Conservation (phyloP, 53 echinoderm and acorn worm species). For the Hippasteria phrygiana region DNA sequence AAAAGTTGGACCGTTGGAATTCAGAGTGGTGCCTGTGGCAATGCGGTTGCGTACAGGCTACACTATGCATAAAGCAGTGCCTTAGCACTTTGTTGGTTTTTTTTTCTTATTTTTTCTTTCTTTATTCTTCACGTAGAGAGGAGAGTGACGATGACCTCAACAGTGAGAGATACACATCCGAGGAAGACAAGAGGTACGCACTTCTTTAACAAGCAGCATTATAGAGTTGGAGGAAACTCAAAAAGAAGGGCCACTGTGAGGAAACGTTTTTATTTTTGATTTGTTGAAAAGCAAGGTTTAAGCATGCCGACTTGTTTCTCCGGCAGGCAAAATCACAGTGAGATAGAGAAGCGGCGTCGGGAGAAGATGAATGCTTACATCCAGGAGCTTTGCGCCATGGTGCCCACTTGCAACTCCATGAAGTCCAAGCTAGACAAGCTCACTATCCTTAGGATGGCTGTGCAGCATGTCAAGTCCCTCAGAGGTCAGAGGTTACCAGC, state of each 20-base stretch:
- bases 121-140: constrained; percentile 33
- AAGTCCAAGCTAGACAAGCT: constrained; percentile 91
- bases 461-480: constrained; percentile 91
- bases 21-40: too few relatives aligned
- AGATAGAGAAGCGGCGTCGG: constrained; percentile 89
- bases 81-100: not conserved
- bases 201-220: too few relatives aligned
- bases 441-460: constrained; percentile 91
- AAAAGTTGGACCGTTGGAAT: too few relatives aligned
- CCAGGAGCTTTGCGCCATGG: constrained; percentile 85
- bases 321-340: constrained; percentile 92
- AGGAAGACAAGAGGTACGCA: constrained; percentile 70
- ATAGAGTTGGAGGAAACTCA: not conserved
- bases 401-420: constrained; percentile 93
- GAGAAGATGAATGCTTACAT: constrained; percentile 98
- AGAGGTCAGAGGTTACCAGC: too few relatives aligned
- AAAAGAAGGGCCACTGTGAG: not conserved
- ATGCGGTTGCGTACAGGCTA: too few relatives aligned
- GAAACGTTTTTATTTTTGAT: not conserved
- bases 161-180: constrained; percentile 74
- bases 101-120: not conserved
- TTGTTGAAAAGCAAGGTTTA: not conserved
- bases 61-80: not conserved
- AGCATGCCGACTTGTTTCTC: not conserved
- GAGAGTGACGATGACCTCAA: constrained; percentile 77